A percentile compares a stretch with the other conserved stretches of the same genome.
These are phyloP conservation scores for Timema cristinae DNA, from an alignment of 2,888 invertebrate species.

Conservation along the genomic window DNA sequence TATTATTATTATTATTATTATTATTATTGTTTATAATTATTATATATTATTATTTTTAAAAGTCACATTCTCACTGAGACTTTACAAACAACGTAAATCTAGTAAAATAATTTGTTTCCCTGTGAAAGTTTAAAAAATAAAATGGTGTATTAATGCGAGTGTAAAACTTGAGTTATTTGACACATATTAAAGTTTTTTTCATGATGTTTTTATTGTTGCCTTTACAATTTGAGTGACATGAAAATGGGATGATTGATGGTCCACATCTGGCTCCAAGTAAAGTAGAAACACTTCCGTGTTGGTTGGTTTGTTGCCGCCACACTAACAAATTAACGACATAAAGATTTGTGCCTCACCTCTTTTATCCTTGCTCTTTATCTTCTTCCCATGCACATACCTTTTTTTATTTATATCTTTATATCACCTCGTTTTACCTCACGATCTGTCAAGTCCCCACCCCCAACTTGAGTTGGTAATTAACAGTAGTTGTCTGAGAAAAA, in stretches of 20 bases:
- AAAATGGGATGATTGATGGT: slow-evolving; percentile 29
- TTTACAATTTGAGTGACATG: slow-evolving; percentile 23
- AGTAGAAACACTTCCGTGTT: slow-evolving; percentile 23
- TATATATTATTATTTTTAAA: no score
- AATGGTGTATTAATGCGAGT: no score
- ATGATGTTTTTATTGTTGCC: no score
- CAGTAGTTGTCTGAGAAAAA: no score
- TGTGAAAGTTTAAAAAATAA: no score
- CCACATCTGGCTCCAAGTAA: slow-evolving; percentile 24
- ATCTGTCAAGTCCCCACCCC: neutral
- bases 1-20: neutral
- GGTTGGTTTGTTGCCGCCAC: neutral
- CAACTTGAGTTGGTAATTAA: no score
- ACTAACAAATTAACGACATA: slow-evolving; percentile 28
- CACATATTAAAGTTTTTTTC: no score
- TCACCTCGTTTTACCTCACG: slow-evolving; percentile 19
- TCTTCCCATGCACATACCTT: slow-evolving; percentile 9
- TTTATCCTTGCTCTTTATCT: slow-evolving; percentile 21
- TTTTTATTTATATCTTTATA: slow-evolving; percentile 1
- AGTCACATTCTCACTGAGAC: no score
- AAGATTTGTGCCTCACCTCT: slow-evolving; percentile 26
- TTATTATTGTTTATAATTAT: neutral
- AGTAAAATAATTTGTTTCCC: no score
- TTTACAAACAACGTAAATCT: no score
- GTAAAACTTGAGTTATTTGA: no score